Evolutionary conservation across 2,888 invertebrate genomes (phyloP), one percentile per base, ranked within the genome.

Genomic region (Blastobasis adustella): DNA sequence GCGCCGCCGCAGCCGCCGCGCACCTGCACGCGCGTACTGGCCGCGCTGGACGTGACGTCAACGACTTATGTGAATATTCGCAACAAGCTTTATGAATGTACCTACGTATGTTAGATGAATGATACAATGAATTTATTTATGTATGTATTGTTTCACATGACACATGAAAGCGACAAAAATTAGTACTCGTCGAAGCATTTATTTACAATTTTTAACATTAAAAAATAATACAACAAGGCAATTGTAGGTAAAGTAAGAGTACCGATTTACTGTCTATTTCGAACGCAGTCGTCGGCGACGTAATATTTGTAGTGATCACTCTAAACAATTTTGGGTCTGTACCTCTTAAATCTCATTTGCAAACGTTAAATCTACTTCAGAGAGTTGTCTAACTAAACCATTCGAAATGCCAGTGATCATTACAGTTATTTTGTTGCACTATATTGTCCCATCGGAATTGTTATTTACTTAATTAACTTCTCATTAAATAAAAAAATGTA

Each of bases 81-180:
- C 73, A 76, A 65, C 67, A 78, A 79, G 75, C 75, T 81, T 80
- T 79, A 79, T 76, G 72, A 69, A 74, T 76, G 79, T 78, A 79
- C 73, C 75, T 77, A 75, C 66, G 72, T 71, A 78, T 72, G 70
- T 67, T 71, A 75, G 67, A 73, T 62, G 73, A 69, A 79, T 71
- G 68, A 73, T 71, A 72, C 70, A 67, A 69, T 72, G 67, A 71
- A 73, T 71, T 76, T 78, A 81, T 79, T 82, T 80, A 82, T 80
- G 63, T 79, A 76, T 73, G 67, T 73, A 67, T 63, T 69, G 69
- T 68, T 66, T 69, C 73, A 73, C 65, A 69, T 62, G 62, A 65
- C 61, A 65, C 56, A 67, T 67, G 79, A 77, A 81, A 78, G 67
- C 69, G 72, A 71, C 73, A 61, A 61, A 66, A 76, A 78, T 76